Evolutionary conservation across 2,113 vertebrate species (phyloP), one percentile per base, ranked within the genome.

Genomic region (Malaclemys terrapin): DNA sequence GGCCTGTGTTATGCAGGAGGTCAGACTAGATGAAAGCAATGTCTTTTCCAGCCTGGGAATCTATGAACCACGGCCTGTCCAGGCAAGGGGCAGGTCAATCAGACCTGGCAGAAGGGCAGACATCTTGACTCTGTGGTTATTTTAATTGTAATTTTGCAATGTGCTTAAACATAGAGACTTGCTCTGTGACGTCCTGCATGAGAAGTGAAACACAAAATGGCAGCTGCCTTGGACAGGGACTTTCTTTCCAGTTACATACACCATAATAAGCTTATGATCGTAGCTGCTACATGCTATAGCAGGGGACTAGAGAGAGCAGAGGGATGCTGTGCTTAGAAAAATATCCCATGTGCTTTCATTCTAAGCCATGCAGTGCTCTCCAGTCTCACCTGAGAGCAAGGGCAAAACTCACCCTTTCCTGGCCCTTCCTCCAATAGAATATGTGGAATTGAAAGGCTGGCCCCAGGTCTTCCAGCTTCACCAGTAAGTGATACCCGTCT

Each of bases 381-480:
- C 75, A 49, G 5, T 11, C 6, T 0, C 42, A 19, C 53, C 42
- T 14, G 80, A 85, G 29, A 3, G 50, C 7, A 0, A 47, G 35
- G 80, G 17, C 38, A 84, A 90, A 45, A 97, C 98, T 98, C 76
- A 98, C 98, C 97, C 80, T 91, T 12, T 96, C 96, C 19, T 96
- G 92, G 69, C 97, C 95, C 78, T 83, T 98, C 95, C 42, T 97
- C 98, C 98, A 98, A 52, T 96, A 98, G 86, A 91, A 87, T 87
- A 98, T 79, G 0, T 7, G 85, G 95, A 98, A 98, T 82, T 98
- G 97, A 92, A 98, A 97, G 24, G 97, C 93, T 11, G 98, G 95
- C 5, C 98, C 98, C 93, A 98, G 90, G 90, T 98, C 97, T 94
- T 98, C 97, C 92, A 98, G 96, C 17, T 98, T 89, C 88, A 98